Evolutionary conservation across 2,797 vertebrate species (phyloP).

Genomic region (Aplochiton taeniatus): DNA sequence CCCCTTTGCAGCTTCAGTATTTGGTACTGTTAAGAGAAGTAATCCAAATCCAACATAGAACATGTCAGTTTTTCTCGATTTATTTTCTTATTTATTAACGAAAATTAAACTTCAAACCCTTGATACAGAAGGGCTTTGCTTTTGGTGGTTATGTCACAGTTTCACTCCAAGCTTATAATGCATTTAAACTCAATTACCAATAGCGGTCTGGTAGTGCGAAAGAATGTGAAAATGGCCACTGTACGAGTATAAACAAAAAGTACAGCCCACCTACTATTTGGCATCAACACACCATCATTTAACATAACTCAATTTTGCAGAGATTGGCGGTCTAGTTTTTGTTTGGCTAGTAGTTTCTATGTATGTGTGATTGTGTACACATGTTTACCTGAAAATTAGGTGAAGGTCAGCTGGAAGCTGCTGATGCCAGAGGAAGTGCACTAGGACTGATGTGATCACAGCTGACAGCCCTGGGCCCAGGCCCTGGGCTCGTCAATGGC

Average conservation of each 20-base stretch:
- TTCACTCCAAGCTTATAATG: conserved; percentile 32
- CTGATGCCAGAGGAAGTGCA: conserved; percentile 58
- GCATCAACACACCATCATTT: no score
- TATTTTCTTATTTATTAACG: conserved; percentile 63
- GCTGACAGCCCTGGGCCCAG: conserved; percentile 62
- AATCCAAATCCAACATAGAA: no score
- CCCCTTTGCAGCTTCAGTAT: conserved; percentile 32
- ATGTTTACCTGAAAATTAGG: conserved; percentile 57
- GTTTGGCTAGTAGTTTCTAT: neutral
- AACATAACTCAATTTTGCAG: no score
- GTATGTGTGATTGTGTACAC: conserved; percentile 45
- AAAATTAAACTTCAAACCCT: conserved; percentile 67
- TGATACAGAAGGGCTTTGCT: conserved; percentile 24
- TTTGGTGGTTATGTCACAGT: conserved; percentile 38
- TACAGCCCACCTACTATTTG: no score
- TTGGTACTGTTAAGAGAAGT: conserved; percentile 8
- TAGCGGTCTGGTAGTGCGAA: conserved; percentile 4
- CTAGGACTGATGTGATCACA: conserved; percentile 66
- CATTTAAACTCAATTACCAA: conserved; percentile 44
- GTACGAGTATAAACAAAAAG: neutral
- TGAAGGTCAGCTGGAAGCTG: conserved; percentile 67
- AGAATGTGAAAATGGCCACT: conserved; percentile 17
- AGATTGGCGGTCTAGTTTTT: no score
- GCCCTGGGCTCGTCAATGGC: conserved; percentile 53
- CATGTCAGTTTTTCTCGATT: neutral